Conservation (phyloP, 2,113 vertebrate genomes). For the Pseudonaja textilis region DNA sequence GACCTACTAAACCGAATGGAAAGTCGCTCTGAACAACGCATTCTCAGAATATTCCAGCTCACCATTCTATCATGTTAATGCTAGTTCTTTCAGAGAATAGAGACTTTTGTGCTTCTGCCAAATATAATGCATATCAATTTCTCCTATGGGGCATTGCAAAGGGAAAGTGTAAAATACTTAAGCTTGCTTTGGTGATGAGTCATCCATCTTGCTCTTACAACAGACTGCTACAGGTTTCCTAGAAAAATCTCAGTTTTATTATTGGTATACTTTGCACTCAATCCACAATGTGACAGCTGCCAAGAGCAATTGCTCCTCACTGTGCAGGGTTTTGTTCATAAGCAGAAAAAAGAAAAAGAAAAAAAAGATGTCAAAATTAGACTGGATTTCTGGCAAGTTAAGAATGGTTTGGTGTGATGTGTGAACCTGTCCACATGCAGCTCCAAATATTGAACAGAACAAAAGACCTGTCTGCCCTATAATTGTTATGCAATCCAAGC, state of each 20-base stretch:
- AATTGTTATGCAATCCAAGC: constrained; percentile 26
- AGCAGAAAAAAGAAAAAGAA: rapidly evolving
- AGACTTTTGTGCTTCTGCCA: background rate
- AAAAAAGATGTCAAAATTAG: background rate
- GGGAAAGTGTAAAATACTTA: background rate
- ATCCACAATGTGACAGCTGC: background rate
- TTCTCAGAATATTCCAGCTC: background rate
- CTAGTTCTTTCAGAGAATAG: background rate
- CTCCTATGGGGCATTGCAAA: background rate
- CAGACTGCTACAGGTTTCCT: background rate
- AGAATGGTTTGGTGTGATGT: background rate
- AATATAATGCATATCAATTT: background rate
- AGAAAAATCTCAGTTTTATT: background rate
- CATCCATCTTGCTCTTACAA: background rate
- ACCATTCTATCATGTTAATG: background rate
- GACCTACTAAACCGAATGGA: background rate
- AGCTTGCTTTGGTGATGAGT: background rate
- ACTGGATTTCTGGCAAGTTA: background rate
- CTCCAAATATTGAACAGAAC: background rate
- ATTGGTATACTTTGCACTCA: background rate
- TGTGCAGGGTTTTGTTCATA: background rate
- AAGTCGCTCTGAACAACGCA: background rate
- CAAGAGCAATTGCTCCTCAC: background rate
- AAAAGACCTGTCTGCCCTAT: background rate
- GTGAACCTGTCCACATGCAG: background rate